phyloP scores from a whole-genome alignment of 2,113 vertebrate species.

The Pao palembangensis region DNA sequence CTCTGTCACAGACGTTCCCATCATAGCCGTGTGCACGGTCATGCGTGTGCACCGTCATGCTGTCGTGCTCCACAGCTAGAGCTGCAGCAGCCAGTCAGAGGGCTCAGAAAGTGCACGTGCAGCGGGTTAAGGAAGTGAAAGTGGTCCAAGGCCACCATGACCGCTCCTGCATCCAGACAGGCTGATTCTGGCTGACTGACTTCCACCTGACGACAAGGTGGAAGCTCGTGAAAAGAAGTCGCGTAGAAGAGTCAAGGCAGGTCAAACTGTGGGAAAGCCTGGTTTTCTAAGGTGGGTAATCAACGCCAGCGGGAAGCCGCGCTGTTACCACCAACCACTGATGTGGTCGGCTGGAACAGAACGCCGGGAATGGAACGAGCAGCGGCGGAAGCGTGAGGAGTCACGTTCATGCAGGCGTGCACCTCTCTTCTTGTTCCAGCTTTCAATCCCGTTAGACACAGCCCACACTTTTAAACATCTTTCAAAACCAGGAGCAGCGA shows the following conservation, averaged over 20 bases:
- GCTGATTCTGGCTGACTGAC: background rate
- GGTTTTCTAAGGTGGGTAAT: too few relatives aligned
- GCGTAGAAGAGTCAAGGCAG: too few relatives aligned
- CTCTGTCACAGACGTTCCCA: constrained; percentile 44
- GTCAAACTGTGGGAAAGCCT: too few relatives aligned
- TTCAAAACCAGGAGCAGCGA: background rate
- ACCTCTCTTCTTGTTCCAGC: too few relatives aligned
- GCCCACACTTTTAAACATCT: too few relatives aligned
- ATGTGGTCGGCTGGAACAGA: too few relatives aligned
- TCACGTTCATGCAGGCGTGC: too few relatives aligned
- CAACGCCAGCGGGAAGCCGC: too few relatives aligned
- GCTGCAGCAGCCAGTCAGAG: constrained; percentile 14
- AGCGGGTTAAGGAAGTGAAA: background rate
- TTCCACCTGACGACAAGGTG: background rate
- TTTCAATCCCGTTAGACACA: too few relatives aligned
- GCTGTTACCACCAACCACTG: too few relatives aligned
- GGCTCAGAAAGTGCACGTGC: background rate
- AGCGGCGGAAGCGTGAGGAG: too few relatives aligned
- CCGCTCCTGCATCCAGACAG: background rate
- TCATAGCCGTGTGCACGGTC: constrained; percentile 37
- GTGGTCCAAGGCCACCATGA: background rate
- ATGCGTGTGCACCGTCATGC: constrained; percentile 23
- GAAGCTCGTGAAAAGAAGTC: background rate
- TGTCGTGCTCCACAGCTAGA: constrained; percentile 10
- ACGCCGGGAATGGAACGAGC: too few relatives aligned